Evolutionary conservation across 1,140 invertebrate genomes (phyloP).

Genomic region (Leptinotarsa lineolata): DNA sequence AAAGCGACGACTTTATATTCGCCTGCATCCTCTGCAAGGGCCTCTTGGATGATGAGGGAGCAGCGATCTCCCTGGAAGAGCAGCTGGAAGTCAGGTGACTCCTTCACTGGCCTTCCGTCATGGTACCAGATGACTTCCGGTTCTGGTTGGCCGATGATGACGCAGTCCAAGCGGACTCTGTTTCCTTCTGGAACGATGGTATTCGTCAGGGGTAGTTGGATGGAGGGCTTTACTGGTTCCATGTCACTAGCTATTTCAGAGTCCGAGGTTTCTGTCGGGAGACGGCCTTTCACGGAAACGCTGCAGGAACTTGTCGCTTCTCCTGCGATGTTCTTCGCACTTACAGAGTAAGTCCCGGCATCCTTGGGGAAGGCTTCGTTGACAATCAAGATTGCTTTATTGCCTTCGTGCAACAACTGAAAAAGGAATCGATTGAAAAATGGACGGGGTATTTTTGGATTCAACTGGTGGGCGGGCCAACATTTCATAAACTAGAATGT

Average conservation of each 20-base stretch:
- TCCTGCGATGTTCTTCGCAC: constrained; percentile 67
- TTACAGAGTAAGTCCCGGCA: constrained; percentile 70
- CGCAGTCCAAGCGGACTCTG: constrained; percentile 73
- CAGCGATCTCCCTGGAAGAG: constrained; percentile 82
- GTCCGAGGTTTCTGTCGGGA: constrained; percentile 75
- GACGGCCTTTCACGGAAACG: constrained; percentile 71
- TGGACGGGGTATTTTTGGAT: constrained; percentile 3
- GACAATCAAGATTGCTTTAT: constrained; percentile 67
- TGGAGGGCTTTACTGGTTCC: constrained; percentile 72
- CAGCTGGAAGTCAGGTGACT: constrained; percentile 79
- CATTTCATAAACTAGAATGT: not conserved
- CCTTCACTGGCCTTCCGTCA: constrained; percentile 80
- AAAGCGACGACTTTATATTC: constrained; percentile 80
- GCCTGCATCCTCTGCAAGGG: constrained; percentile 75
- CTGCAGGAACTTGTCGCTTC: constrained; percentile 66
- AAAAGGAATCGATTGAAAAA: constrained; percentile 30
- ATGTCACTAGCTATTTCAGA: constrained; percentile 72
- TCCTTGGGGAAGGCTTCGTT: constrained; percentile 73
- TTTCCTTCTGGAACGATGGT: constrained; percentile 72
- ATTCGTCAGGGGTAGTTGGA: constrained; percentile 74
- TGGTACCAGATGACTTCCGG: constrained; percentile 90
- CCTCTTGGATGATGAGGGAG: constrained; percentile 76
- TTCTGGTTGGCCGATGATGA: constrained; percentile 83
- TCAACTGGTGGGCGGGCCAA: not conserved
- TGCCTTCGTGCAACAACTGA: constrained; percentile 65